Conservation (phyloP, 1,140 invertebrate species). For the Paramacrobiotus metropolitanus region DNA sequence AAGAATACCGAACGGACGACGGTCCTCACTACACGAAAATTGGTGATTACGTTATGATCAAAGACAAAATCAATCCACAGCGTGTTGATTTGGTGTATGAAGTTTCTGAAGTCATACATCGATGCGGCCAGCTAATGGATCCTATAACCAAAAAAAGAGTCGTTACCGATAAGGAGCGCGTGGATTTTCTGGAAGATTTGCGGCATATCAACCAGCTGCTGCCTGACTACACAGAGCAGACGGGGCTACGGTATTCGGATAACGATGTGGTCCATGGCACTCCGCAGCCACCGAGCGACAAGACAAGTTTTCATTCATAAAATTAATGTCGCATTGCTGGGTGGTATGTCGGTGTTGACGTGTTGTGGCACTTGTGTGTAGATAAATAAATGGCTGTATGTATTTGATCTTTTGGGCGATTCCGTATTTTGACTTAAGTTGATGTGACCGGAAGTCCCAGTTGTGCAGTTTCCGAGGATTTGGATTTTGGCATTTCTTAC, state of each 20-base stretch:
- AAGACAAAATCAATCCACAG: not conserved
- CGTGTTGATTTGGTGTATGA: not conserved
- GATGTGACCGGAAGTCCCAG: too few species aligned
- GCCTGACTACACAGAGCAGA: not conserved
- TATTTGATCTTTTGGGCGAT: too few species aligned
- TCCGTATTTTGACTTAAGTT: too few species aligned
- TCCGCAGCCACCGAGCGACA: not conserved
- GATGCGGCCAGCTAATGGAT: not conserved
- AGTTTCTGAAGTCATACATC: not conserved
- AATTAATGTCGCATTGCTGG: too few species aligned
- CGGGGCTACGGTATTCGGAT: not conserved
- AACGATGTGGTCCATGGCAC: not conserved
- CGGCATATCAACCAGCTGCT: not conserved
- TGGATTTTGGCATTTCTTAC: too few species aligned
- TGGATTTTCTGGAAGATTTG: not conserved
- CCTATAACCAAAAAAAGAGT: not conserved
- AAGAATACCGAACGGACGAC: not conserved
- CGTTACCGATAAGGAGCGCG: not conserved
- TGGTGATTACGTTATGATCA: not conserved
- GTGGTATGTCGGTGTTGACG: too few species aligned
- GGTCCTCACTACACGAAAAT: not conserved
- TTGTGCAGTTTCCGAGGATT: too few species aligned
- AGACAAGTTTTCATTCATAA: not conserved
- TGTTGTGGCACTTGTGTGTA: too few species aligned
- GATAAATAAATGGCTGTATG: too few species aligned